Evolutionary conservation across 92 coral and sea anemone species (phyloP), one percentile per base, ranked within the genome.

Genomic region (Paragorgia papillata): DNA sequence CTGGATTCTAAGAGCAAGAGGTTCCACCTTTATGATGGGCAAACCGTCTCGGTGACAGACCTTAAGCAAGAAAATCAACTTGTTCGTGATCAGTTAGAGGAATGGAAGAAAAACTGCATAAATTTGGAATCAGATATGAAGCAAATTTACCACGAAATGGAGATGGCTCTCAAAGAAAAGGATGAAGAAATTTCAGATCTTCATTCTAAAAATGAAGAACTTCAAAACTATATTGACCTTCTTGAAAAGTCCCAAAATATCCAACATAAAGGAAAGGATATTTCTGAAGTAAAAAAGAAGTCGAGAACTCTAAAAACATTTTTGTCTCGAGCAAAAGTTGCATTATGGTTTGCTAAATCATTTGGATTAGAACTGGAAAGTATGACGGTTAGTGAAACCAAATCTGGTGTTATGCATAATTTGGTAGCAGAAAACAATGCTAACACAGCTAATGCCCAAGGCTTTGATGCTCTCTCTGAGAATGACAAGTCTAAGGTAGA

Each of bases 331-430:
- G 85, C 89, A n/a, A 64, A 79, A 60, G 73, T 75, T 48, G 88
- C 90, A 4, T 83, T 89, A 48, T 89, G 90, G 89, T 89, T 89
- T 70, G 44, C 82, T 31, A 53, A 67, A 62, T 84, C 92, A 20
- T 88, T 88, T 85, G 89, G 92, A 0, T 59, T 88, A 24, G 88
- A 84, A 73, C 63, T 88, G 58, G 69, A 84, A 74, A 73, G 85
- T 50, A 40, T 82, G 37, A 73, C 74, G 54, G 89, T 85, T 39
- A 82, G 67, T 51, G 87, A 85, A 73, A 57, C 51, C 44, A 89
- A 85, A 69, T 69, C 92, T 75, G 83, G 88, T 29, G 66, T 71
- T 62, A 28, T 40, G 57, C 73, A 65, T 65, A 35, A 65, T 65
- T 65, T 65, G 73, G 25, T 40, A n/a, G 39, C 74, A 15, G 73